phyloP scores from a whole-genome alignment of 2,797 vertebrate species.

The Acropternis orthonyx region DNA sequence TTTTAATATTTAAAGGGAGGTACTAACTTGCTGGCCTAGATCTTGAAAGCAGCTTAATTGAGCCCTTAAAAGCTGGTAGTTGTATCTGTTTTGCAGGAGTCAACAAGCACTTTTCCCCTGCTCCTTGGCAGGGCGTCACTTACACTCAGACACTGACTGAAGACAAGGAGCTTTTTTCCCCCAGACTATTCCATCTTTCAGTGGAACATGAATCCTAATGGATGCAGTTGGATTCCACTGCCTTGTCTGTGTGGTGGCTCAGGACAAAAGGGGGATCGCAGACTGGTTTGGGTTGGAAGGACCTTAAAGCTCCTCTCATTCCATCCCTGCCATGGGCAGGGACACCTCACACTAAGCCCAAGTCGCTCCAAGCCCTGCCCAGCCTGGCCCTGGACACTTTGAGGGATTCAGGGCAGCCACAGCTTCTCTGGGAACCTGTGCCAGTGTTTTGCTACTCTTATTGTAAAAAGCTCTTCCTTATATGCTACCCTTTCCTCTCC shows the following conservation, averaged over 20 bases:
- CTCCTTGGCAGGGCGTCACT: not conserved
- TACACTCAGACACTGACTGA: not conserved
- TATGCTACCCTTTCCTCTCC: not conserved
- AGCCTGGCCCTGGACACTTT: fast-evolving
- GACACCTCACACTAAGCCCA: fast-evolving
- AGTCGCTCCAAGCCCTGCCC: fast-evolving
- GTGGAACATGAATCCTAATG: not conserved
- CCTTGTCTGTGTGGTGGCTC: not conserved
- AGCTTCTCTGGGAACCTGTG: not conserved
- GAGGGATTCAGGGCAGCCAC: not conserved
- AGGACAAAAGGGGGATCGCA: fast-evolving
- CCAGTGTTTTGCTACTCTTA: not conserved
- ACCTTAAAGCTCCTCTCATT: fast-evolving
- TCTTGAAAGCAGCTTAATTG: not conserved
- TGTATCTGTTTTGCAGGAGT: not conserved
- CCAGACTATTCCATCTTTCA: not conserved
- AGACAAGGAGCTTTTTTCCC: not conserved
- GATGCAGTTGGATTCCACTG: not conserved
- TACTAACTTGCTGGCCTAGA: not conserved
- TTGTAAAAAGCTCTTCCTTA: not conserved
- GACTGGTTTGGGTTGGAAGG: not conserved
- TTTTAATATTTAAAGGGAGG: not conserved
- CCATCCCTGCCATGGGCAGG: no score
- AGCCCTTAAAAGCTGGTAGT: conserved; percentile 1
- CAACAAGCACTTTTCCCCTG: not conserved